Conservation (phyloP, 35 echinoderm and acorn worm genomes). For the Ophiothrix spiculata region DNA sequence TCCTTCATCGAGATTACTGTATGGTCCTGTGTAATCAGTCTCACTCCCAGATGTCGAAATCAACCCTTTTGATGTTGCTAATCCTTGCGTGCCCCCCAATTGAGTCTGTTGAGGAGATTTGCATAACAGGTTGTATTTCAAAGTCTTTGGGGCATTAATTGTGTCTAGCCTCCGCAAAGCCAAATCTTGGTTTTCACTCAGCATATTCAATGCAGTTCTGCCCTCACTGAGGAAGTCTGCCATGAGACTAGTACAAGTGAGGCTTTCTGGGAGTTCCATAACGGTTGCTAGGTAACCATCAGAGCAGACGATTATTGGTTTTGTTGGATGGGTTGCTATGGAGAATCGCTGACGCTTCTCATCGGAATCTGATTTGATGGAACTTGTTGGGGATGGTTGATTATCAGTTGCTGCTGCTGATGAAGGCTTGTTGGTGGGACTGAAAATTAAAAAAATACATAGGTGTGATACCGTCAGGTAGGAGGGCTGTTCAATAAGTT, state of each 20-base stretch:
- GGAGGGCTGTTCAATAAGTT: too few species aligned
- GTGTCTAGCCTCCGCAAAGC: constrained; percentile 26
- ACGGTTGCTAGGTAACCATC: constrained; percentile 85
- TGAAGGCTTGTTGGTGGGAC: background rate
- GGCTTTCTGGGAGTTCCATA: constrained; percentile 52
- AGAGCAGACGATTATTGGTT: constrained; percentile 60
- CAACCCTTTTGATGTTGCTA: background rate
- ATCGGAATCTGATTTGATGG: constrained; percentile 38
- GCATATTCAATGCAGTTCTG: constrained; percentile 34
- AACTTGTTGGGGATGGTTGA: constrained; percentile 47
- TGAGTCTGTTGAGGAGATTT: too few species aligned
- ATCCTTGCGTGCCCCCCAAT: too few species aligned
- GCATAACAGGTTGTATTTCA: background rate
- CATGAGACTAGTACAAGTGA: constrained; percentile 50
- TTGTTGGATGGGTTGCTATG: constrained; percentile 58
- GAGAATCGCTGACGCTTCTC: constrained; percentile 61
- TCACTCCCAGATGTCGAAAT: constrained; percentile 53
- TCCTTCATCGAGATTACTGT: constrained; percentile 57
- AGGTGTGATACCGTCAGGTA: too few species aligned
- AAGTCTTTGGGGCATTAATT: background rate
- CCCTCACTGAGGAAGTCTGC: constrained; percentile 61
- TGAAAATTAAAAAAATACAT: background rate
- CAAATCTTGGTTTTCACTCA: constrained; percentile 23
- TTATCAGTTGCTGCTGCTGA: background rate
- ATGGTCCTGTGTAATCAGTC: constrained; percentile 35